Conservation (phyloP, 92 coral and sea anemone genomes). For the Muricea muricata region DNA sequence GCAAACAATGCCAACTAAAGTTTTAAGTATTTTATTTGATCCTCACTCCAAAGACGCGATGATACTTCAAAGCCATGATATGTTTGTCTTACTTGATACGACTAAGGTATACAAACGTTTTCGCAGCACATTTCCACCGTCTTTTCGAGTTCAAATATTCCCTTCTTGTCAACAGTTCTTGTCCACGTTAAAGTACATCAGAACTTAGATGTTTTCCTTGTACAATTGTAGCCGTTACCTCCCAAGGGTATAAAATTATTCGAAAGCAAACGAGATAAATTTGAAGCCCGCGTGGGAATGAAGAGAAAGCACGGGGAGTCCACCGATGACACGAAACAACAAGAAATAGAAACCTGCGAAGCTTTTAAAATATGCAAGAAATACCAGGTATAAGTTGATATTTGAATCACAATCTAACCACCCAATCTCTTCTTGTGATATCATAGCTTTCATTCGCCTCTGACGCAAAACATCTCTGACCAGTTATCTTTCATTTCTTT, state of each 20-base stretch:
- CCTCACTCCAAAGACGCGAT: constrained; percentile 67
- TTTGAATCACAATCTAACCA: too few relatives aligned
- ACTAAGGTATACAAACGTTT: constrained; percentile 79
- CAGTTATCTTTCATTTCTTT: too few relatives aligned
- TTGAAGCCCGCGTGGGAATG: not conserved
- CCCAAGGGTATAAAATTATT: constrained; percentile 56
- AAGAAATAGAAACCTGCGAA: not conserved
- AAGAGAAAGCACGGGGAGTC: constrained; percentile 59
- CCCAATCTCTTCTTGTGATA: too few relatives aligned
- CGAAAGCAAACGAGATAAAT: constrained; percentile 41
- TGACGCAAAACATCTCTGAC: too few relatives aligned
- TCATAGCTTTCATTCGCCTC: too few relatives aligned
- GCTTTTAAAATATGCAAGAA: constrained; percentile 80
- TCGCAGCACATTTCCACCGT: too few relatives aligned
- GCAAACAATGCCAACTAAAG: constrained; percentile 66
- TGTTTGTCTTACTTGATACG: constrained; percentile 77
- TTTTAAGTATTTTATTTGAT: constrained; percentile 73
- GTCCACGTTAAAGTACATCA: too few relatives aligned
- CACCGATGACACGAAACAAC: not conserved
- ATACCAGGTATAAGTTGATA: constrained; percentile 60
- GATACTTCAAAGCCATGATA: constrained; percentile 75
- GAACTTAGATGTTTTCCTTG: not conserved
- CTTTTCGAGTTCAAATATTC: too few relatives aligned
- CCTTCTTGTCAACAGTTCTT: not conserved
- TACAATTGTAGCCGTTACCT: constrained; percentile 79